Base-by-base conservation (phyloP, 2,797 vertebrate genomes). In the Danio jaintianensis region DNA sequence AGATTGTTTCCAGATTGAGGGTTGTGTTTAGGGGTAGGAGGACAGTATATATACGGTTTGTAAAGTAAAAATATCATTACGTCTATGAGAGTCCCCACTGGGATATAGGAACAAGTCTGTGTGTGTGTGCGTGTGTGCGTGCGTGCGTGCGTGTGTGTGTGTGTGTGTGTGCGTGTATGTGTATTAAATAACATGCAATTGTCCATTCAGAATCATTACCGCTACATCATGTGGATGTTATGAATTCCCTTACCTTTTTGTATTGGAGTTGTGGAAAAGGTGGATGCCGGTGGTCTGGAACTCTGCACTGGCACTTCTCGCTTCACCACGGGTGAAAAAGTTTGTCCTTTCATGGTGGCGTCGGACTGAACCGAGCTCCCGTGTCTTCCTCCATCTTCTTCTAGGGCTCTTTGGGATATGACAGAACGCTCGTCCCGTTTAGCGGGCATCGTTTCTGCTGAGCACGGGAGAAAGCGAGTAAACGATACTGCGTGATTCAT, bases 261-360 rank as follows among this genome's bases (percentile, higher is more conserved):
- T 66, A 77, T 72, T 59, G 73, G 64, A 9, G 75, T 16, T 22
- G 75, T 72, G 86, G 87, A 87, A 85, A 89, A 70, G 80, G 83
- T 1, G 87, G 90, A 69, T 29, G 91, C 79, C 0, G 85, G 85
- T 0, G 93, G 89, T 85, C 93, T 91, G 9, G 92, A 83, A 47
- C 89, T 91, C 47, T 92, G 93, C 78, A 89, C 82, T 0, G 90
- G 91, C 86, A 86, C 90, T 84, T 93, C 91, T 22, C 91, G 89
- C 87, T 92, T 95, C 85, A 89, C 83, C 9, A 91, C 95, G 71
- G 81, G 83, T 93, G 82, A 87, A 83, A 18, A 48, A 13, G 86
- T 63, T 62, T 77, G 87, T 84, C 59, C 62, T 81, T 91, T 89
- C 75, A 81, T 59, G 13, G 13, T 29, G 8, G 20, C 58, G 56